A percentile compares a stretch with the other conserved stretches of the same genome.
Evolutionary conservation across 2,888 invertebrate genomes (phyloP).

Genomic region (Poecilobothrus nobilitatus): DNA sequence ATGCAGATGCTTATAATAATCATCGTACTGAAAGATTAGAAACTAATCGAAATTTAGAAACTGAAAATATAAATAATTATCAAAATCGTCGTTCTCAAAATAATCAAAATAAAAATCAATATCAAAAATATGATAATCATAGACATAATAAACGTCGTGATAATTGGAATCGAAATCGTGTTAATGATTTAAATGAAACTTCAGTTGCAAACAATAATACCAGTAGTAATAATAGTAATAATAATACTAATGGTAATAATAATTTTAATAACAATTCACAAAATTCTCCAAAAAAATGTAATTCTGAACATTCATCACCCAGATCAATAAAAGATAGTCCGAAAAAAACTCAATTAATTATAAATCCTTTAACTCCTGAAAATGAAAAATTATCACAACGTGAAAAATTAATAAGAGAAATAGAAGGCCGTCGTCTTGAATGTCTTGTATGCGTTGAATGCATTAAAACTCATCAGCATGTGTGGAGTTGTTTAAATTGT

Average conservation of each 20-base stretch:
- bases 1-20: neutral
- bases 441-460: slow-evolving; percentile 91
- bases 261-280: neutral
- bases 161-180: slow-evolving; percentile 41
- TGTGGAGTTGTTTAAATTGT: slow-evolving; percentile 89
- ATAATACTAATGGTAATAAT: neutral
- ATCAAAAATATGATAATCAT: slow-evolving; percentile 39
- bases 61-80: neutral
- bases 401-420: slow-evolving; percentile 73
- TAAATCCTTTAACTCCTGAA: slow-evolving; percentile 24
- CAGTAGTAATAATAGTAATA: neutral
- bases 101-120: slow-evolving; percentile 22
- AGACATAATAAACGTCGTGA: slow-evolving; percentile 39
- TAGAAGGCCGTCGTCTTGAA: slow-evolving; percentile 74
- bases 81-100: slow-evolving; percentile 25
- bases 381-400: slow-evolving; percentile 58
- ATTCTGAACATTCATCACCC: slow-evolving; percentile 36
- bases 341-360: slow-evolving; percentile 28
- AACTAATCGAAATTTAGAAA: neutral
- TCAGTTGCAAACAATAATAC: neutral
- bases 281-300: neutral
- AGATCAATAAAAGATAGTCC: slow-evolving; percentile 27
- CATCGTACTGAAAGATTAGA: neutral
- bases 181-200: slow-evolving; percentile 28
- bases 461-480: slow-evolving; percentile 67